Evolutionary conservation across 2,113 vertebrate genomes (phyloP), one percentile per base, ranked within the genome.

Genomic region (Oostethus manadensis): DNA sequence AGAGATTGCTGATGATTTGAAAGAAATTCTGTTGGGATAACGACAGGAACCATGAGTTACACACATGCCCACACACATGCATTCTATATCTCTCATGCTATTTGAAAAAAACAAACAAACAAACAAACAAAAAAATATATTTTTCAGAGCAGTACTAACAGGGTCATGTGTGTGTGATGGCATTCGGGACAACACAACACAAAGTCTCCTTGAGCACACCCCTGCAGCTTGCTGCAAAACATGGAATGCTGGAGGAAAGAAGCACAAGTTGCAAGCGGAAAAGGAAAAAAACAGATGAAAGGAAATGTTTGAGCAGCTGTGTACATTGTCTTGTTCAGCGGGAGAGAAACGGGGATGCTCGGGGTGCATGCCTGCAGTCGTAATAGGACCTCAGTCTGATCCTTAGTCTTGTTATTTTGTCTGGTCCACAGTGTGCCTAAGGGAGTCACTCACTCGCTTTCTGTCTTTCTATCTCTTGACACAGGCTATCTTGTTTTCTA

Each of bases 1-100:
- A 86, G 64, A 99, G 94, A 80, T 99, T 99, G 85, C 97, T 99
- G 91, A 99, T 96, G 86, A 98, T 97, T 89, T 99, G 97, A 90
- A 99, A 98, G 90, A 99, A 99, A 88, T 99, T 99, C 97, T 99
- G 92, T 60, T 87, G 89, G 86, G 45, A 76, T 26, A 76, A 75
- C 76, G 47, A 77, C 76, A 82, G 51, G 38, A 56, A 61, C 55
- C 78, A 60, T 51, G 63, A 56, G 35, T 69, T 61, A 79, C 53
- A 71, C 71, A 60, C n/a, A n/a, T n/a, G n/a, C 71, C 66, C 75
- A 74, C 77, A 76, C 65, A 58, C 20, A 55, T 29, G 71, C 38
- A 42, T 42, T 42, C 13, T 2, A 16, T 11, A 6, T 51, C 56
- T 17, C 21, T n/a, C 56, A 57, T 23, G 20, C 20, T 3, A 38